A percentile compares a stretch with the other conserved stretches of the same genome.
phyloP scores from a whole-genome alignment of 1,140 invertebrate species.

The Neelides sp. region DNA sequence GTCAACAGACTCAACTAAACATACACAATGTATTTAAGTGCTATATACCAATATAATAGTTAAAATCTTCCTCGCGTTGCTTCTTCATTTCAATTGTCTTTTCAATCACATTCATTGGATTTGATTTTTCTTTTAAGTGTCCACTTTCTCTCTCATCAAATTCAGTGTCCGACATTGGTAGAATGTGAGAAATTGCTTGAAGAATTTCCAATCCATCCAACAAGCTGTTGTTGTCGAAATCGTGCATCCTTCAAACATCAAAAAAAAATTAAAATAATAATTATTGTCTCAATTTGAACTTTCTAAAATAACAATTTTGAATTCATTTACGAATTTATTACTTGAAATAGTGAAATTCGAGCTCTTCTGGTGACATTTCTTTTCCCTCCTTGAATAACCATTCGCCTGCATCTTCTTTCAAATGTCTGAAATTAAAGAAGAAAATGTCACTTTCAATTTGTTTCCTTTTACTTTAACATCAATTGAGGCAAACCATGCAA shows the following conservation, averaged over 20 bases:
- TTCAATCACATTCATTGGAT: slow-evolving; percentile 9
- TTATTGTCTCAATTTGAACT: not conserved
- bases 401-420: slow-evolving; percentile 57
- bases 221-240: slow-evolving; percentile 63
- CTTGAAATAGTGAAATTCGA: slow-evolving; percentile 56
- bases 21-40: not conserved
- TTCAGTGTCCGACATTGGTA: slow-evolving; percentile 34
- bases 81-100: slow-evolving; percentile 21
- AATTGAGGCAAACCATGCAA: too few species aligned
- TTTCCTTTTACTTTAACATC: too few species aligned
- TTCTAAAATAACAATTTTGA: not conserved
- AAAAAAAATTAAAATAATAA: not conserved
- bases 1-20: slow-evolving; percentile 7
- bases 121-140: slow-evolving; percentile 4
- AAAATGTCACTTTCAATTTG: not conserved
- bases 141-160: slow-evolving; percentile 14
- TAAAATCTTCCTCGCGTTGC: slow-evolving; percentile 29
- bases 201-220: slow-evolving; percentile 69
- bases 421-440: slow-evolving; percentile 44
- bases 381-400: slow-evolving; percentile 42
- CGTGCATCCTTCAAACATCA: slow-evolving; percentile 48
- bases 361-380: slow-evolving; percentile 55
- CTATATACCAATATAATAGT: slow-evolving; percentile 27
- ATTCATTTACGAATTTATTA: slow-evolving; percentile 30
- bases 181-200: slow-evolving; percentile 39